These are phyloP conservation scores for Jacana jacana DNA, from an alignment of 2,113 vertebrate species.

Conservation along the genomic window DNA sequence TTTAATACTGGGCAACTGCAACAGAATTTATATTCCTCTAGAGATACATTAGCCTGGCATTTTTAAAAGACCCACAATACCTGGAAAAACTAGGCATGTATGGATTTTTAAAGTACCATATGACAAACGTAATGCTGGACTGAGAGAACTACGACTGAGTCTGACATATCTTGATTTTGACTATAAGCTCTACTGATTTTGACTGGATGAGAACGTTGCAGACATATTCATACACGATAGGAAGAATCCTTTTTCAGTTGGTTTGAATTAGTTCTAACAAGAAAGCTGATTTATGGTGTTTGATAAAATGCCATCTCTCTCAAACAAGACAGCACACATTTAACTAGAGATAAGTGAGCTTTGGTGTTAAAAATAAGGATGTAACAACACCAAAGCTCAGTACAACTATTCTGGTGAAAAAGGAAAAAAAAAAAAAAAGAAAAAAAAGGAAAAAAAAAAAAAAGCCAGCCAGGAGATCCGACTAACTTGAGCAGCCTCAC, in stretches of 20 bases:
- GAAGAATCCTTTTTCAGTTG: neutral
- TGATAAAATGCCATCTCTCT: neutral
- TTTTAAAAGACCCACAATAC: neutral
- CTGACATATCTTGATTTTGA: neutral
- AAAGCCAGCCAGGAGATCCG: neutral
- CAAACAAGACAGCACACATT: neutral
- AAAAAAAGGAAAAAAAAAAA: too few relatives aligned
- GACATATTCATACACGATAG: neutral
- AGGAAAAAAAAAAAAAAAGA: neutral
- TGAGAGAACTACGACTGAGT: neutral
- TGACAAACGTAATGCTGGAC: neutral
- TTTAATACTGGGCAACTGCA: neutral
- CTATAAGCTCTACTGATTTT: neutral
- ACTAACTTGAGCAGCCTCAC: neutral
- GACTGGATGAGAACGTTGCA: neutral
- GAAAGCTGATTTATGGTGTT: neutral
- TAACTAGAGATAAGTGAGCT: neutral
- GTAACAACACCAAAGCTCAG: neutral
- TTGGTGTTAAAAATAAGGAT: slow-evolving; percentile 48
- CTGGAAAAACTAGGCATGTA: neutral
- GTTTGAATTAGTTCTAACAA: neutral
- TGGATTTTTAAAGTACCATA: neutral
- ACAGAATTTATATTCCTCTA: neutral
- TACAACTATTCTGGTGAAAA: neutral
- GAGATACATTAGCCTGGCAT: neutral